Base-by-base conservation (phyloP, 1,140 invertebrate species). In the Fopius arisanus region DNA sequence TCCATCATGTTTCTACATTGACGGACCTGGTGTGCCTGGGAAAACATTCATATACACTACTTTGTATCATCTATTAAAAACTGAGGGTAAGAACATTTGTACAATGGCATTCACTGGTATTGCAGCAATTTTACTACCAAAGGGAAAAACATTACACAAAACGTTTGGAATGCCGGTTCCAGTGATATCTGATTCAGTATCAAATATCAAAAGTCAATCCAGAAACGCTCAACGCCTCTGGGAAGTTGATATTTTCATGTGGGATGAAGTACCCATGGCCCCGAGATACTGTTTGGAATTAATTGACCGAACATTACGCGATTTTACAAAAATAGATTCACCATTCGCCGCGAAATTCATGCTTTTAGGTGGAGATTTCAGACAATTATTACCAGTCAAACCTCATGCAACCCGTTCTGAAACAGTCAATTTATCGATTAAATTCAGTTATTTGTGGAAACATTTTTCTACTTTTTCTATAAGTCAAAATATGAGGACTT, bases 261-360 rank as follows among this genome's bases (percentile, higher is more conserved):
- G n/a, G n/a, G 81, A 83, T 68, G 83, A 84, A 72, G 81, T 76
- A 1, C 75, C 78, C 1, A 81, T 81, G 81, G 51, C 78, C n/a
- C 76, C 72, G n/a, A 43, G 43, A 54, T 75, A 71, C 51, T 76
- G 74, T 2, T 10, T 80, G 12, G 51, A 80, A 23, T 76, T 70
- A 9, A 26, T 79, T n/a, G 79, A 81, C 68, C 31, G 70, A 48
- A 72, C 67, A 31, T 31, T 31, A 31, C 29, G 29, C 7, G 29
- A 31, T 31, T 31, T 31, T 31, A 31, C 29, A 31, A 31, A 31
- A 7, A 31, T 7, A 31, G 29, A 31, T 31, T 31, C 7, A 31
- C 29, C 29, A 31, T 31, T 31, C 29, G 29, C 29, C 3, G 29
- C 3, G 7, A 31, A 31, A 31, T 31, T 3, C 29, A 31, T 31